Conservation (phyloP, 2,797 vertebrate genomes). For the Alectoris magna region DNA sequence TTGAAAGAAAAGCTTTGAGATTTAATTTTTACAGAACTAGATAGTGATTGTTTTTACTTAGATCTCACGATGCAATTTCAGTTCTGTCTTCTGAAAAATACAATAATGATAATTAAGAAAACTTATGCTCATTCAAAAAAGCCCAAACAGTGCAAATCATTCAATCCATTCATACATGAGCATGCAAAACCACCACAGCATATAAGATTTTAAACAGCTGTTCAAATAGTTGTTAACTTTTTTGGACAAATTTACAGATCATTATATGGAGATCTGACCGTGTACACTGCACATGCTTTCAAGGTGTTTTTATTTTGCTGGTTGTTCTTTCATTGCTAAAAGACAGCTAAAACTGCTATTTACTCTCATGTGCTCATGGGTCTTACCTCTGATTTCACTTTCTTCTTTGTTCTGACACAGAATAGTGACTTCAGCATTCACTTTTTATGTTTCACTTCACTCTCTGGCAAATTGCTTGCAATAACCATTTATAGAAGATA, state of each 20-base stretch:
- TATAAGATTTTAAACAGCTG: background rate
- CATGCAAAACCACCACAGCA: background rate
- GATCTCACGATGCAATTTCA: background rate
- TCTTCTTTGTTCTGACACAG: background rate
- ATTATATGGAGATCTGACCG: background rate
- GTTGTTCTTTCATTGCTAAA: background rate
- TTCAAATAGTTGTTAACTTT: background rate
- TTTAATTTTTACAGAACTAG: background rate
- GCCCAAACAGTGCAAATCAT: background rate
- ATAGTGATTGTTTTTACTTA: background rate
- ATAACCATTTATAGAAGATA: background rate
- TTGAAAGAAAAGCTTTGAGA: background rate
- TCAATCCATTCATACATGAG: background rate
- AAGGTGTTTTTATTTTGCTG: accelerated
- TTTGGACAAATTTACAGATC: background rate
- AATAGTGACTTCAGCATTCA: background rate
- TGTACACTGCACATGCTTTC: accelerated
- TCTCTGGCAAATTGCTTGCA: background rate
- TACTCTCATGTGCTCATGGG: background rate
- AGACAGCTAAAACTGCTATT: background rate
- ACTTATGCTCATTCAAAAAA: background rate
- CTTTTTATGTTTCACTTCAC: background rate
- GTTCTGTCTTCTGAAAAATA: background rate
- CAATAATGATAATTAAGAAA: background rate
- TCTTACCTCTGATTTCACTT: background rate